These are phyloP conservation scores for Hemithea aestivaria DNA, from an alignment of 2,888 invertebrate genomes.

Conservation along the genomic window DNA sequence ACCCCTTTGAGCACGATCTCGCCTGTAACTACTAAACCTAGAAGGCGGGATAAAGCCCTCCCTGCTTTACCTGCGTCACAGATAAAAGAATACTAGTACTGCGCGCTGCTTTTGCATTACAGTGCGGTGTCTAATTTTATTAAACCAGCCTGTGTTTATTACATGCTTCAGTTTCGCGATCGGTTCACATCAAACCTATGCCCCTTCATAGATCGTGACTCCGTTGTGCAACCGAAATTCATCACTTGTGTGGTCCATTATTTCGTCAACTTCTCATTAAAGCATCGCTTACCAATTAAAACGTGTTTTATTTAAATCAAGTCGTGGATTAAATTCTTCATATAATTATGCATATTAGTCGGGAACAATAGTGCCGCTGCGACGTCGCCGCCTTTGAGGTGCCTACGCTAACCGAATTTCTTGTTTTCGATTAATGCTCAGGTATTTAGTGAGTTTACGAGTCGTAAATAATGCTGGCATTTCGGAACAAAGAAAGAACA, in stretches of 20 bases:
- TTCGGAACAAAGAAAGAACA: not conserved
- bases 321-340: conserved; percentile 24
- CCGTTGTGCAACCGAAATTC: conserved; percentile 38
- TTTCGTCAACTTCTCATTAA: conserved; percentile 23
- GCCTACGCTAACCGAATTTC: conserved; percentile 14
- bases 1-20: no score
- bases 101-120: no score
- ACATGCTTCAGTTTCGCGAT: not conserved
- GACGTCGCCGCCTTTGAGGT: conserved; percentile 20
- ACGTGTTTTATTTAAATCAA: conserved; percentile 17
- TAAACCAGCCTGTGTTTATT: no score
- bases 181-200: not conserved
- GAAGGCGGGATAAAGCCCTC: no score
- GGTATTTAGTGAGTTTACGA: conserved; percentile 5
- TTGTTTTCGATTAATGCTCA: conserved; percentile 11
- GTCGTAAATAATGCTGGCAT: not conserved
- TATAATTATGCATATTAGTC: conserved; percentile 25
- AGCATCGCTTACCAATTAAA: conserved; percentile 22
- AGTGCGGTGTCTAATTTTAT: no score
- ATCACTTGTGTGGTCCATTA: conserved; percentile 41
- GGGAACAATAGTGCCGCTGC: conserved; percentile 26
- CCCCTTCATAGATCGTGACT: conserved; percentile 36
- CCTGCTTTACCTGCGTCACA: no score
- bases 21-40: no score
- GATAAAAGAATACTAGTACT: no score